Percentiles rank a stretch among this genome's conserved stretches.
Evolutionary conservation across 2,797 vertebrate species (phyloP).

Genomic region (Enteromius radiatus): DNA sequence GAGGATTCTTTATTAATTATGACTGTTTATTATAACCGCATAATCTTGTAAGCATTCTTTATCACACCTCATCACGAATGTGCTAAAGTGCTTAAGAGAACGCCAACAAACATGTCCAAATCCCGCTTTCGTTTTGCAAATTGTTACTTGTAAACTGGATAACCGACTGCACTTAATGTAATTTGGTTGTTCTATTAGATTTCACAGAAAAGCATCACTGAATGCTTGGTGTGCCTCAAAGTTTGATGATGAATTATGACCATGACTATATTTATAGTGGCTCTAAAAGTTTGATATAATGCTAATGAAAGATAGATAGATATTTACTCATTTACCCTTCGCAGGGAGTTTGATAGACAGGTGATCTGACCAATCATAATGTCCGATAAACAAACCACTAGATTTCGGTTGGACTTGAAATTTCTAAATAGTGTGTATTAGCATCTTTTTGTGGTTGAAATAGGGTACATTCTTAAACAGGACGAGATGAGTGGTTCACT

Average conservation of each 20-base stretch:
- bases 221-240: not conserved
- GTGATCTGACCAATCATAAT: not conserved
- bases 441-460: not conserved
- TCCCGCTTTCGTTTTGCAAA: not conserved
- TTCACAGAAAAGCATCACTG: not conserved
- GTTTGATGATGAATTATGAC: not conserved
- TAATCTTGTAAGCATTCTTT: slow-evolving; percentile 34
- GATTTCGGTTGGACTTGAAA: not conserved
- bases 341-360: not conserved
- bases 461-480: not conserved
- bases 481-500: not conserved
- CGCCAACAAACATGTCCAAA: slow-evolving; percentile 30
- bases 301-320: not conserved
- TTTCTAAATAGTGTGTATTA: not conserved
- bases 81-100: slow-evolving; percentile 17
- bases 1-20: slow-evolving; percentile 40
- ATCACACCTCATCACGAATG: slow-evolving; percentile 42
- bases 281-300: not conserved
- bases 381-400: not conserved
- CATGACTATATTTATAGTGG: not conserved
- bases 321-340: not conserved
- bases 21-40: slow-evolving; percentile 19
- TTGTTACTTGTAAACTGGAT: slow-evolving; percentile 15
- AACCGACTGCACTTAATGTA: not conserved
- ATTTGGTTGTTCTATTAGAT: slow-evolving; percentile 11